These are phyloP conservation scores for Mythimna loreyi DNA, from an alignment of 2,888 invertebrate species.

Conservation along the genomic window DNA sequence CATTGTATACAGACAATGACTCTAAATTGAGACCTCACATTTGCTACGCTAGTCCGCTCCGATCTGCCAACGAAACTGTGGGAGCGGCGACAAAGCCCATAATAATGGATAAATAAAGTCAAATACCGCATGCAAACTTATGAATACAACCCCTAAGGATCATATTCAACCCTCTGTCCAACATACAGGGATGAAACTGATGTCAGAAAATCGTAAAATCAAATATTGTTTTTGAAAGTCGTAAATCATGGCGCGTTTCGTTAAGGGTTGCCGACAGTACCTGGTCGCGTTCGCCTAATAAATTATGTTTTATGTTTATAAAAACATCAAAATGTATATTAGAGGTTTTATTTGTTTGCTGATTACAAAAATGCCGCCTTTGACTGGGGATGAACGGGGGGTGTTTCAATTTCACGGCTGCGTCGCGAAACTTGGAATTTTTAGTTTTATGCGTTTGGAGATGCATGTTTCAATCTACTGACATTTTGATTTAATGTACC, in stretches of 20 bases:
- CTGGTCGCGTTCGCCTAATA: slow-evolving; percentile 65
- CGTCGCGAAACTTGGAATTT: slow-evolving; percentile 55
- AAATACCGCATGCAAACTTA: slow-evolving; percentile 72
- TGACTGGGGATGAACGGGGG: slow-evolving; percentile 51
- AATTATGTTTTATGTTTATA: slow-evolving; percentile 70
- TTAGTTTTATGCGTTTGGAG: slow-evolving; percentile 46
- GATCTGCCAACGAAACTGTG: slow-evolving; percentile 71
- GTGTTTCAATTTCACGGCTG: slow-evolving; percentile 54
- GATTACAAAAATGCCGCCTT: slow-evolving; percentile 62
- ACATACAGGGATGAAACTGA: slow-evolving; percentile 6
- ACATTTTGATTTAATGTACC: too few species aligned
- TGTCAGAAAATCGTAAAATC: slow-evolving; percentile 22
- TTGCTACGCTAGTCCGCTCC: slow-evolving; percentile 80
- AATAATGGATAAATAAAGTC: slow-evolving; percentile 84
- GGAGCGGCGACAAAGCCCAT: slow-evolving; percentile 77
- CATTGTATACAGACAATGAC: slow-evolving; percentile 79
- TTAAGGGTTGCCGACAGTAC: slow-evolving; percentile 72
- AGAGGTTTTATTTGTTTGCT: slow-evolving; percentile 67
- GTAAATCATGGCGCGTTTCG: slow-evolving; percentile 73
- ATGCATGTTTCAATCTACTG: background rate
- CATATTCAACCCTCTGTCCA: slow-evolving; percentile 33
- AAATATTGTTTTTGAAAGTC: slow-evolving; percentile 46
- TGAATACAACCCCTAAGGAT: slow-evolving; percentile 9
- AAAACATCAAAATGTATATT: slow-evolving; percentile 67
- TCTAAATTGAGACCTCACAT: slow-evolving; percentile 87